phyloP scores from a whole-genome alignment of 2,797 vertebrate species.

The Acestrorhynchus altus region DNA sequence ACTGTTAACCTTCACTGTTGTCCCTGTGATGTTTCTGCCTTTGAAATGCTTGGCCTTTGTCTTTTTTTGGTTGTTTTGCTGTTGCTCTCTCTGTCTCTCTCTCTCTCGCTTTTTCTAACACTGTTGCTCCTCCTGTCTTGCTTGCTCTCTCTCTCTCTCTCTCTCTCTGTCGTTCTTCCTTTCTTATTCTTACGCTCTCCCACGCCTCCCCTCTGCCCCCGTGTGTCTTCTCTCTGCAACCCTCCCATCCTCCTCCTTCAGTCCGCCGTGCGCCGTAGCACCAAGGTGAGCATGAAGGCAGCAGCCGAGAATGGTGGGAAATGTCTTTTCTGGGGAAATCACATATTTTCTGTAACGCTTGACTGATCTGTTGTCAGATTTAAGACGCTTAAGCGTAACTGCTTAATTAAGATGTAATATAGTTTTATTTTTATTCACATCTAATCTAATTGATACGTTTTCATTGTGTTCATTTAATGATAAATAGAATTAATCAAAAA shows the following conservation, averaged over 20 bases:
- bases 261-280: slow-evolving; percentile 86
- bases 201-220: no score
- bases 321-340: slow-evolving; percentile 8
- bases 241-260: slow-evolving; percentile 78
- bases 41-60: slow-evolving; percentile 10
- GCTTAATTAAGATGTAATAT: no score
- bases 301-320: slow-evolving; percentile 54
- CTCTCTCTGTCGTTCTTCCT: slow-evolving; percentile 17
- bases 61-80: neutral
- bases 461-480: no score
- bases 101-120: neutral
- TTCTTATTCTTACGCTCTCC: neutral
- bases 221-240: slow-evolving; percentile 66
- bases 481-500: no score
- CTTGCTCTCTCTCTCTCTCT: neutral
- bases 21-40: slow-evolving; percentile 10
- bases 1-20: neutral
- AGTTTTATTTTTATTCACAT: no score
- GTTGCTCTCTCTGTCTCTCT: no score
- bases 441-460: no score
- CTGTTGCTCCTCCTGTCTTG: neutral
- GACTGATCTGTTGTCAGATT: no score
- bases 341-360: no score
- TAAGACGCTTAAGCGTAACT: no score
- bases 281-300: slow-evolving; percentile 87